Percentiles rank a stretch among this genome's conserved stretches.
These are phyloP conservation scores for Chorisops tibialis DNA, from an alignment of 2,888 invertebrate species.

Conservation along the genomic window DNA sequence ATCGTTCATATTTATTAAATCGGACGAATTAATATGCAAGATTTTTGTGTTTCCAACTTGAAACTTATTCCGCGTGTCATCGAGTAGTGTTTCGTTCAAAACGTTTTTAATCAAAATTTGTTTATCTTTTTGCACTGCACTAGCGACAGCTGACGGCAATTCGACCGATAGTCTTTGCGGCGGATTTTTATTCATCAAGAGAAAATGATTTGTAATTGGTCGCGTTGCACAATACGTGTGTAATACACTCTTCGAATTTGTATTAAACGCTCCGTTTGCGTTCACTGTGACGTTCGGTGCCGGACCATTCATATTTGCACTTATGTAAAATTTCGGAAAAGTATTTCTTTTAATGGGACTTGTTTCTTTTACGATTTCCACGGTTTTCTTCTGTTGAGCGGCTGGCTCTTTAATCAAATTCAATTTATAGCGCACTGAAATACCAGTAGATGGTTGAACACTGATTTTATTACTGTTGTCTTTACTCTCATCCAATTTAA, in stretches of 20 bases:
- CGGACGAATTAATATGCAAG: conserved; percentile 7
- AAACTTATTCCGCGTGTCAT: conserved; percentile 1
- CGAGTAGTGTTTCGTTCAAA: conserved; percentile 4
- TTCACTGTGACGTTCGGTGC: conserved; percentile 68
- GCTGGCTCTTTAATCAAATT: conserved; percentile 27
- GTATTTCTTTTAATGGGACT: conserved; percentile 9
- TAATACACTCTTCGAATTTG: conserved; percentile 35
- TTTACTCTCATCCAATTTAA: neutral
- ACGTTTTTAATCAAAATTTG: conserved; percentile 17
- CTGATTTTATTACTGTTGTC: conserved; percentile 22
- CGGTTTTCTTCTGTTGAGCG: conserved; percentile 14
- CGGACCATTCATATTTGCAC: conserved; percentile 52
- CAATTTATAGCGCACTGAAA: conserved; percentile 38
- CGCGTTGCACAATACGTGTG: conserved; percentile 23
- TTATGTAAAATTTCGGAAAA: conserved; percentile 24
- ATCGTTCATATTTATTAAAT: conserved; percentile 12
- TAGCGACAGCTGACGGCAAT: neutral
- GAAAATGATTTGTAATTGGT: conserved; percentile 22
- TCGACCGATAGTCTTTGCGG: conserved; percentile 14
- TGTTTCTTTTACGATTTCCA: conserved; percentile 5
- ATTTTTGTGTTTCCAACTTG: conserved; percentile 20
- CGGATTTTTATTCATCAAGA: conserved; percentile 22
- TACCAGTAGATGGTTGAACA: conserved; percentile 9
- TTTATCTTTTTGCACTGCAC: conserved; percentile 20
- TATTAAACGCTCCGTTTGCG: conserved; percentile 54